Evolutionary conservation across 2,113 vertebrate species (phyloP).

Genomic region (Psilopsiagon aurifrons): DNA sequence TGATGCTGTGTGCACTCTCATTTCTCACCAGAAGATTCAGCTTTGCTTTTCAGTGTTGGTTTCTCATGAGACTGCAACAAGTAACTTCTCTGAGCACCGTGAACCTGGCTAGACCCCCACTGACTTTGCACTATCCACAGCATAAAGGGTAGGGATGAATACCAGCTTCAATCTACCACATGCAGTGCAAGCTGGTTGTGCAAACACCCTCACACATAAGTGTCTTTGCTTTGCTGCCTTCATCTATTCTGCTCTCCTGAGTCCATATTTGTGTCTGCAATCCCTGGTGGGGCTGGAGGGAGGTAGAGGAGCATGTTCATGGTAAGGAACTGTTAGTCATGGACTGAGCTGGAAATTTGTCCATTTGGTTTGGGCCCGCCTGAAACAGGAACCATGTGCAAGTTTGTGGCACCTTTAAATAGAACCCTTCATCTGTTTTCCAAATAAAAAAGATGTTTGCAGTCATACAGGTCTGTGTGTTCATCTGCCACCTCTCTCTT

Average conservation of each 20-base stretch:
- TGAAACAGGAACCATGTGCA: background rate
- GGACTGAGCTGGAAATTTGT: background rate
- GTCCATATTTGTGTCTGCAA: background rate
- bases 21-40: background rate
- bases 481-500: background rate
- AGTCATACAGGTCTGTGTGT: background rate
- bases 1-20: fast-evolving
- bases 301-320: background rate
- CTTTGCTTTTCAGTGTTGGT: fast-evolving
- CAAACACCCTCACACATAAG: background rate
- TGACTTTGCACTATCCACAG: background rate
- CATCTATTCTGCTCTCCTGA: background rate
- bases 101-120: background rate
- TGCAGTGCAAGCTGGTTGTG: background rate
- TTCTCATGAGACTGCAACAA: background rate
- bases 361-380: background rate
- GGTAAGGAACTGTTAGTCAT: background rate
- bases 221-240: background rate
- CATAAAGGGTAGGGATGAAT: background rate
- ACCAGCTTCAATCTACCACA: background rate
- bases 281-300: background rate
- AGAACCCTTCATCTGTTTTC: background rate
- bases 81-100: fast-evolving
- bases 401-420: background rate
- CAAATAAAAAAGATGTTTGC: background rate